phyloP scores from a whole-genome alignment of 2,888 invertebrate species.

The Euspilapteryx auroguttella region DNA sequence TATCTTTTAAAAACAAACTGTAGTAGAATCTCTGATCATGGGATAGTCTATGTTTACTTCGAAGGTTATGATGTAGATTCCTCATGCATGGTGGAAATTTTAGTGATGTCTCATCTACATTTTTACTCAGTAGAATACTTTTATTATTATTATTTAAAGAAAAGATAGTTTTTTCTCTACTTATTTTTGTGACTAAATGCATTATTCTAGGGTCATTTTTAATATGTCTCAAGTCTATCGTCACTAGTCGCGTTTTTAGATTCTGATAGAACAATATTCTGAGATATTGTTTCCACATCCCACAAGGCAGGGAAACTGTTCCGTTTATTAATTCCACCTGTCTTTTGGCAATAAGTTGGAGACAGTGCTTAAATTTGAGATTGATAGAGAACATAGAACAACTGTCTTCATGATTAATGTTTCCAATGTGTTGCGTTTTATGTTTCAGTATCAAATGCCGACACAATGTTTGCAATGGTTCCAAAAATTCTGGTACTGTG shows the following conservation, averaged over 20 bases:
- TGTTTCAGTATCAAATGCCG: conserved; percentile 31
- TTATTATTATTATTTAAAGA: conserved; percentile 11
- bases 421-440: conserved; percentile 28
- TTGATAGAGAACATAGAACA: conserved; percentile 25
- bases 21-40: conserved; percentile 67
- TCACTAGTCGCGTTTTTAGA: conserved; percentile 24
- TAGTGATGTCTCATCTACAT: conserved; percentile 35
- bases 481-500: conserved; percentile 12
- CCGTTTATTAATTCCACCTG: conserved; percentile 55
- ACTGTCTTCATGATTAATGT: conserved; percentile 14
- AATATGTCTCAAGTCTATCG: conserved; percentile 18
- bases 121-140: conserved; percentile 19
- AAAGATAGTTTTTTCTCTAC: conserved; percentile 13
- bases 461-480: conserved; percentile 24
- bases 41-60: conserved; percentile 62
- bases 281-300: conserved; percentile 56
- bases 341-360: conserved; percentile 50
- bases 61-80: conserved; percentile 56
- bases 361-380: conserved; percentile 59
- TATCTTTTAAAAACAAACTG: conserved; percentile 71
- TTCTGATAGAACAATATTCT: conserved; percentile 43
- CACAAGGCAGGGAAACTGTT: conserved; percentile 51
- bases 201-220: conserved; percentile 31
- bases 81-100: conserved; percentile 69
- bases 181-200: conserved; percentile 24